A percentile compares a stretch with the other conserved stretches of the same genome.
Evolutionary conservation across 2,113 vertebrate species (phyloP).

Genomic region (Loxodonta africana): DNA sequence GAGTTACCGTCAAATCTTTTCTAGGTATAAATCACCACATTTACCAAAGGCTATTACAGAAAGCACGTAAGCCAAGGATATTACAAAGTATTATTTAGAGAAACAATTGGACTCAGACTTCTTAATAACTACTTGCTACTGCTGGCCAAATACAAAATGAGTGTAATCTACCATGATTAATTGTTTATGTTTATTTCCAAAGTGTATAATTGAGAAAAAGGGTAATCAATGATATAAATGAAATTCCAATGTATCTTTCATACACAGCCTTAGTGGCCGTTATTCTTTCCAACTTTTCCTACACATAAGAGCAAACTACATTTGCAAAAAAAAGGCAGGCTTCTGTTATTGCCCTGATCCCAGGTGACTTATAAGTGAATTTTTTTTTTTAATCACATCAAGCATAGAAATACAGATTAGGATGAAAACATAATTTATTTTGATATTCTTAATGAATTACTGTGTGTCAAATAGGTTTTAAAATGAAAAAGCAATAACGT

Average conservation of each 20-base stretch:
- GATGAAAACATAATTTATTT: slow-evolving; percentile 14
- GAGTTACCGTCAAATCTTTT: slow-evolving; percentile 67
- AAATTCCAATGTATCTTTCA: slow-evolving; percentile 77
- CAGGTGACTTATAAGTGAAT: slow-evolving; percentile 2
- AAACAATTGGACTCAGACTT: slow-evolving; percentile 77
- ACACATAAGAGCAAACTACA: neutral
- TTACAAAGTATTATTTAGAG: slow-evolving; percentile 74
- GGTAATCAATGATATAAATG: slow-evolving; percentile 82
- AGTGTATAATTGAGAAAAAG: slow-evolving; percentile 79
- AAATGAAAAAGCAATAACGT: neutral
- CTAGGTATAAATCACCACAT: slow-evolving; percentile 73
- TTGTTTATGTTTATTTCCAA: slow-evolving; percentile 73
- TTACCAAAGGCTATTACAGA: slow-evolving; percentile 71
- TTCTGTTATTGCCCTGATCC: slow-evolving; percentile 21
- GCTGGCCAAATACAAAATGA: slow-evolving; percentile 82
- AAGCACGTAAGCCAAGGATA: slow-evolving; percentile 73
- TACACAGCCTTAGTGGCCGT: slow-evolving; percentile 67
- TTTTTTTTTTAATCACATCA: slow-evolving; percentile 58
- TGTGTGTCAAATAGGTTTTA: neutral
- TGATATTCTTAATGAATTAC: neutral
- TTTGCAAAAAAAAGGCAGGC: neutral
- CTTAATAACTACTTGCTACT: slow-evolving; percentile 79
- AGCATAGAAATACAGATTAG: slow-evolving; percentile 24
- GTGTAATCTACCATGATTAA: slow-evolving; percentile 82
- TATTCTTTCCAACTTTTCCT: slow-evolving; percentile 50